A percentile compares a stretch with the other conserved stretches of the same genome.
phyloP scores from a whole-genome alignment of 2,797 vertebrate genomes.

The Intellagama lesueurii region DNA sequence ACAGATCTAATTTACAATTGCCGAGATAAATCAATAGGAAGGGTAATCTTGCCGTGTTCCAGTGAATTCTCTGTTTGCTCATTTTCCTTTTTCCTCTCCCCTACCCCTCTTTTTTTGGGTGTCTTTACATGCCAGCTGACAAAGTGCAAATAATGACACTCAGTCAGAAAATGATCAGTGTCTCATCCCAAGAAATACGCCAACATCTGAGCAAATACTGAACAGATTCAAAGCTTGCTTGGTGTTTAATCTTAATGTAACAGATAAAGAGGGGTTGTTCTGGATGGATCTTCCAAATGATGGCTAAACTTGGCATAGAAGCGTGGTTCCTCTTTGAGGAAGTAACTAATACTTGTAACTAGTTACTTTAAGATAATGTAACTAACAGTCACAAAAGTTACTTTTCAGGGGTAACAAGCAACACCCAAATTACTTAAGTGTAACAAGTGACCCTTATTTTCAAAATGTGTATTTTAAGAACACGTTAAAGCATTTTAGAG shows the following conservation, averaged over 20 bases:
- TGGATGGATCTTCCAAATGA: too few relatives aligned
- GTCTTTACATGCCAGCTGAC: constrained; percentile 30
- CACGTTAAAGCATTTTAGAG: too few relatives aligned
- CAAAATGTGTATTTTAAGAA: too few relatives aligned
- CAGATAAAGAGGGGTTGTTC: too few relatives aligned
- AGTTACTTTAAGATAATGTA: too few relatives aligned
- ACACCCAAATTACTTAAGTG: too few relatives aligned
- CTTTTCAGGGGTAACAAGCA: too few relatives aligned
- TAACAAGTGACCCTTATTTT: too few relatives aligned
- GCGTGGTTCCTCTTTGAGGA: too few relatives aligned
- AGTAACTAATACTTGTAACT: too few relatives aligned
- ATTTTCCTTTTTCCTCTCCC: neutral
- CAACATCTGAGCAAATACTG: neutral
- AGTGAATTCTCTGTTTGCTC: neutral
- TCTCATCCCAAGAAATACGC: neutral
- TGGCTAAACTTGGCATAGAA: too few relatives aligned
- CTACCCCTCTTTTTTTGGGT: neutral
- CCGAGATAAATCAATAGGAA: constrained; percentile 59
- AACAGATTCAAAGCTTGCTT: neutral
- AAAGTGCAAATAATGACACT: constrained; percentile 32
- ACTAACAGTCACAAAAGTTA: too few relatives aligned
- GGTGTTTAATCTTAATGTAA: neutral
- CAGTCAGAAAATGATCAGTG: constrained; percentile 15
- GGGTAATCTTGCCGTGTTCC: constrained; percentile 50
- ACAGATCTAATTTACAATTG: constrained; percentile 60